Evolutionary conservation across 1,140 invertebrate species (phyloP), one percentile per base, ranked within the genome.

Genomic region (Lysiphlebus fabarum): DNA sequence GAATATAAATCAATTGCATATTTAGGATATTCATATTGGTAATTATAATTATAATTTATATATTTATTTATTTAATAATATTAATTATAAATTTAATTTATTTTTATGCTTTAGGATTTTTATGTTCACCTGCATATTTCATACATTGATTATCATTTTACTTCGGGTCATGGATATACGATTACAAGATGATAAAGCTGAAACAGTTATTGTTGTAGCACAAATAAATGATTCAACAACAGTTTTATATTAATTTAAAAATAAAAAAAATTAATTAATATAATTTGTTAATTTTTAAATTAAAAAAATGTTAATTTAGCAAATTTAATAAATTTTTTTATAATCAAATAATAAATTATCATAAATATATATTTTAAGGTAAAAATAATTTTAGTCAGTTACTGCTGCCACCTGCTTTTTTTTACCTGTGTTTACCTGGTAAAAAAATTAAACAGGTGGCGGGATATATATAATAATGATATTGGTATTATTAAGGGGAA

Each of bases 21-120:
- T 44, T 58, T 68, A 34, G 67, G 59, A 37, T 66, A 61, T 60
- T 66, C 64, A 17, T 68, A 66, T 40, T 65, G 65, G 65, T 65
- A 62, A 61, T 53, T 9, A 38, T n/a, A 53, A 40, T 49, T 11
- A 37, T 33, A 12, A 50, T 38, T 50, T 14, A 53, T 53, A 12
- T 53, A 41, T 26, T 38, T 14, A n/a, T n/a, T 51, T 44, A 8
- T 50, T 1, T 11, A 36, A n/a, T 17, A 38, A 6, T 55, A 53
- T 34, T 59, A 48, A 45, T 49, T 51, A 37, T 38, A 37, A 34
- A 14, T 50, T 45, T 59, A 44, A 45, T 61, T 42, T 37, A 53
- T 63, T 58, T 47, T 60, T 53, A 26, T 54, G 60, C 33, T 61
- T 43, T 47, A 68, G 63, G 67, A 57, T 68, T 58, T 62, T 63